Percentiles rank a stretch among this genome's conserved stretches.
Conservation (phyloP, 1,140 invertebrate species). For the Fopius arisanus region DNA sequence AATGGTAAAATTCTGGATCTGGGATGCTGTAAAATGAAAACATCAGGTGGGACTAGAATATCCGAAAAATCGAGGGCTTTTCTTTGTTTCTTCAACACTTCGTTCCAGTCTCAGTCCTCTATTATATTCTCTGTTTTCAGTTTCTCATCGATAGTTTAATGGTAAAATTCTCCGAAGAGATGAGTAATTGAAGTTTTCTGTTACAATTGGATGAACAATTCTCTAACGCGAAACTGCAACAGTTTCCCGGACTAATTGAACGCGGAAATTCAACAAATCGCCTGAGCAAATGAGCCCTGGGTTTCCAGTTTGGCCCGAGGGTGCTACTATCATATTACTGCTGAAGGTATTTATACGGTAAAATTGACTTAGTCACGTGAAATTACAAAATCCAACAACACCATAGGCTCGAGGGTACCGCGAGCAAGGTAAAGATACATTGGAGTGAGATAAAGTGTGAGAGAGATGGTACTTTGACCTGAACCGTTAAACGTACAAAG, state of each 20-base stretch:
- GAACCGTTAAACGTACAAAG: conserved; percentile 19
- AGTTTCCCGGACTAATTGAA: background rate
- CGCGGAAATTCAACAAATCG: background rate
- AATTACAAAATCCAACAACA: background rate
- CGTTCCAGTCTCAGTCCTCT: no score
- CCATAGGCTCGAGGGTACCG: background rate
- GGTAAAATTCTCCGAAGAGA: no score
- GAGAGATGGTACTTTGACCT: background rate
- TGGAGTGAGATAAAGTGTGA: background rate
- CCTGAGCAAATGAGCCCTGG: background rate
- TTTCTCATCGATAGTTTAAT: no score
- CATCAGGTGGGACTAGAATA: no score
- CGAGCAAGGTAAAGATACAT: background rate
- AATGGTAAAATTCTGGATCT: no score
- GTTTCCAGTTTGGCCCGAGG: background rate
- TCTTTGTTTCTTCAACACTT: no score
- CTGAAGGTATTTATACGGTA: background rate
- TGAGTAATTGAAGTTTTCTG: no score
- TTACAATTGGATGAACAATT: no score
- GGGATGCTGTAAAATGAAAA: no score
- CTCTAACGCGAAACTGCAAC: background rate
- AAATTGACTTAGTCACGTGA: conserved; percentile 11
- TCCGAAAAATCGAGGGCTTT: no score
- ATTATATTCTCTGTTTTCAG: no score
- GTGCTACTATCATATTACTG: background rate